Conservation (phyloP, 2,888 invertebrate genomes). For the Netelia melanura region DNA sequence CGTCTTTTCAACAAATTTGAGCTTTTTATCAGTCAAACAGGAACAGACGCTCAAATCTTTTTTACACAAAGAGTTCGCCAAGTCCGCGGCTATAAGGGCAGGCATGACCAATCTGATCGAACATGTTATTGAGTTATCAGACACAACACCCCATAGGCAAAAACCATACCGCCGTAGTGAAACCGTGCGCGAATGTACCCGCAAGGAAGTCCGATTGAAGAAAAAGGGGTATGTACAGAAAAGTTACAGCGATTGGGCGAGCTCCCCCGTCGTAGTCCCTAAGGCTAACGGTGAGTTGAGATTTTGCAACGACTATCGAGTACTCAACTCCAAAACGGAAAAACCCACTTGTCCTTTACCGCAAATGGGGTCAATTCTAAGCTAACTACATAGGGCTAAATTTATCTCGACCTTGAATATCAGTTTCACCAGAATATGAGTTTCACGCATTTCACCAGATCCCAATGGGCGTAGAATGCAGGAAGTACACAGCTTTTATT, state of each 20-base stretch:
- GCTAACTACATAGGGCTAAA: conserved; percentile 47
- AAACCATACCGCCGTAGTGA: conserved; percentile 64
- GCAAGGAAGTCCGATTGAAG: conserved; percentile 33
- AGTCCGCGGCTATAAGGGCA: conserved; percentile 47
- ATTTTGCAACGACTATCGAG: conserved; percentile 53
- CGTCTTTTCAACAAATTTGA: conserved; percentile 33
- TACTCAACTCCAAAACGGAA: conserved; percentile 42
- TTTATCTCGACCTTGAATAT: conserved; percentile 58
- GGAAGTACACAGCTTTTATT: conserved; percentile 48
- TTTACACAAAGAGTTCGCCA: conserved; percentile 48
- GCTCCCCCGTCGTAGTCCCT: conserved; percentile 54
- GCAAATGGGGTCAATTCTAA: conserved; percentile 57
- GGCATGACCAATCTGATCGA: conserved; percentile 53
- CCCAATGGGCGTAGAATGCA: conserved; percentile 52
- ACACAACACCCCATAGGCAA: conserved; percentile 36
- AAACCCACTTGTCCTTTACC: conserved; percentile 59
- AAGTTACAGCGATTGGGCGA: conserved; percentile 56
- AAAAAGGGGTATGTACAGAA: conserved; percentile 41
- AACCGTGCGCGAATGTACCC: conserved; percentile 39
- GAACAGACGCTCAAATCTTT: conserved; percentile 16
- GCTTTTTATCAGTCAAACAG: conserved; percentile 24
- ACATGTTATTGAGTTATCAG: conserved; percentile 49
- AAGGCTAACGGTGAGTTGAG: conserved; percentile 36
- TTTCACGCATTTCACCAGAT: conserved; percentile 38
- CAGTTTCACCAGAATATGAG: background rate